Evolutionary conservation across 2,113 vertebrate genomes (phyloP).

Genomic region (Etia nguti): DNA sequence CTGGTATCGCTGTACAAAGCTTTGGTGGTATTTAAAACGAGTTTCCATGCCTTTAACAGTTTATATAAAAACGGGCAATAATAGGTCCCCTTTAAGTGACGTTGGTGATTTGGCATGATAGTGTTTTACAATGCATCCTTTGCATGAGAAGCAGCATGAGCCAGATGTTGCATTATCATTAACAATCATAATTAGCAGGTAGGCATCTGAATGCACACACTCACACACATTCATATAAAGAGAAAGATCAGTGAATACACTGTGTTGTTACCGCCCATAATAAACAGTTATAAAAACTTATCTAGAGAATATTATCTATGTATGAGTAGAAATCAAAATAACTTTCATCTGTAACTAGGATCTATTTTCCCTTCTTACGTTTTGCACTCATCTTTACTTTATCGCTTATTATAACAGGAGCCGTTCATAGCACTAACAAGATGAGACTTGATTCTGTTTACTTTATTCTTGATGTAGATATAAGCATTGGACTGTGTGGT

Average conservation of each 20-base stretch:
- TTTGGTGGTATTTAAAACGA: not conserved
- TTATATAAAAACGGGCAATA: not conserved
- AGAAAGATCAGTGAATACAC: not conserved
- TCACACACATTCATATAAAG: not conserved
- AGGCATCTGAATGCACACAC: not conserved
- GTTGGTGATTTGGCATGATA: not conserved
- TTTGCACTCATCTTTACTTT: not conserved
- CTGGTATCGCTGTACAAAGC: not conserved
- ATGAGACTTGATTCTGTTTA: not conserved
- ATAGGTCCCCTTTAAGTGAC: not conserved
- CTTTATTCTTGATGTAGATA: not conserved
- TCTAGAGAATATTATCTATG: not conserved
- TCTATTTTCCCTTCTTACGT: not conserved
- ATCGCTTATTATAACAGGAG: not conserved
- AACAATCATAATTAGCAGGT: not conserved
- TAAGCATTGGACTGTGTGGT: conserved; percentile 33
- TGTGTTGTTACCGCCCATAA: not conserved
- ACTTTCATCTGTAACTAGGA: accelerated
- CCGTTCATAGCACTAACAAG: not conserved
- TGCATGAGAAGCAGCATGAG: not conserved
- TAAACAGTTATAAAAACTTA: not conserved
- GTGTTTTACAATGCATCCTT: not conserved
- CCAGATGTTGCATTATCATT: not conserved
- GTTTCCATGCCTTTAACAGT: not conserved
- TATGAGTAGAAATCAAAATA: not conserved